Evolutionary conservation across 53 echinoderm and acorn worm species (phyloP).

Genomic region (Holothuria leucospilota): DNA sequence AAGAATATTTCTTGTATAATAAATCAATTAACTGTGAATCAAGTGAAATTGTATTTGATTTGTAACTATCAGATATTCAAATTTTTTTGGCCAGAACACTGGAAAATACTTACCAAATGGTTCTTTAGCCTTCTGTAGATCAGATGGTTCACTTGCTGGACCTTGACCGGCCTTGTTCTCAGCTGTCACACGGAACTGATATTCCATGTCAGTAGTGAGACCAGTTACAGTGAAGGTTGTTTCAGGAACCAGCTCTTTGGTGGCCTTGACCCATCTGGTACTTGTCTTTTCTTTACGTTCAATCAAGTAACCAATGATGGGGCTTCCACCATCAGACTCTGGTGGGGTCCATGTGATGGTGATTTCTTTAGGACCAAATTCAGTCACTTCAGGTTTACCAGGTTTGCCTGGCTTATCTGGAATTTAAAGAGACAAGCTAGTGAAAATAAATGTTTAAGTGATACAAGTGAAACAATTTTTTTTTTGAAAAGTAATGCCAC

Average conservation of each 20-base stretch:
- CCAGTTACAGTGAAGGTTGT: conserved; percentile 62
- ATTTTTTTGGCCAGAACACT: too few species aligned
- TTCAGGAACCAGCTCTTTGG: conserved; percentile 65
- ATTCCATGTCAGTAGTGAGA: conserved; percentile 64
- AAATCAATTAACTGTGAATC: too few species aligned
- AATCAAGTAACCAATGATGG: conserved; percentile 73
- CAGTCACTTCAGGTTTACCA: conserved; percentile 67
- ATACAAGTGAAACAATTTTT: too few species aligned
- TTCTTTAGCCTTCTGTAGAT: conserved; percentile 65
- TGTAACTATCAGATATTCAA: too few species aligned
- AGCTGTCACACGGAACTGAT: conserved; percentile 32
- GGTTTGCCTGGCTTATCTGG: conserved; percentile 57
- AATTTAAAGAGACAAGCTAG: too few species aligned
- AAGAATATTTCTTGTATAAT: too few species aligned
- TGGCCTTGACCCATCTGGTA: conserved; percentile 69
- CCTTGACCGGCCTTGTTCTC: conserved; percentile 71
- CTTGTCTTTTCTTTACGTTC: conserved; percentile 80
- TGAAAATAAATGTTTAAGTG: too few species aligned
- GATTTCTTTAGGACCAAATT: conserved; percentile 63
- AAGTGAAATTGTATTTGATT: too few species aligned
- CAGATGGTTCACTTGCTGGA: conserved; percentile 84
- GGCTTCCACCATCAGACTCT: conserved; percentile 71
- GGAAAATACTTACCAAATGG: conserved; percentile 61
- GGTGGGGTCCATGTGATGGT: conserved; percentile 77
- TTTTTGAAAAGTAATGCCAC: too few species aligned